These are phyloP conservation scores for Alectura lathami DNA, from an alignment of 2,113 vertebrate genomes.

Conservation along the genomic window DNA sequence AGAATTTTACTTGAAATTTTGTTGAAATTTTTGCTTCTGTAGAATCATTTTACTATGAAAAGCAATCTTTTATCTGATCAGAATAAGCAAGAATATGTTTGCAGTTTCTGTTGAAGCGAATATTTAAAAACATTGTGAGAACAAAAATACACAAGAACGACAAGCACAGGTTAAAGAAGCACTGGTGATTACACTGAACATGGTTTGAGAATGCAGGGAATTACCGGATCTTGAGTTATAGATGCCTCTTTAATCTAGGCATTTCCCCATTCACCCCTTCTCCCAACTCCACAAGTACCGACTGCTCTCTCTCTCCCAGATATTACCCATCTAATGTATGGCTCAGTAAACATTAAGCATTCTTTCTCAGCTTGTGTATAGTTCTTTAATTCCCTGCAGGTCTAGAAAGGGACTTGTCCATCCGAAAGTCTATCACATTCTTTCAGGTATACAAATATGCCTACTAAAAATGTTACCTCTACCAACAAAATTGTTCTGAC, in stretches of 20 bases:
- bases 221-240: no score
- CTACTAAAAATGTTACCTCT: background rate
- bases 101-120: no score
- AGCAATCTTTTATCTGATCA: no score
- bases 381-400: background rate
- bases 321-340: background rate
- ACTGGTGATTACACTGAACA: no score
- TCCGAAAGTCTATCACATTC: background rate
- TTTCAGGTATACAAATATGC: background rate
- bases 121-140: no score
- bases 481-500: background rate
- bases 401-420: background rate
- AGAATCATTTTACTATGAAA: background rate
- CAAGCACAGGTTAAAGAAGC: no score
- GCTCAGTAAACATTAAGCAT: background rate
- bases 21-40: background rate
- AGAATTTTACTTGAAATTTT: background rate
- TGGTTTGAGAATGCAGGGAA: no score
- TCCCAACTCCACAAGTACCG: background rate
- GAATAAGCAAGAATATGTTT: no score
- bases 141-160: no score
- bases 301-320: background rate
- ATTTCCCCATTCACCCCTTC: background rate
- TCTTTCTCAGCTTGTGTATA: background rate
- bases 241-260: no score